phyloP scores from a whole-genome alignment of 2,888 invertebrate genomes.

The Parasteatoda lunata region DNA sequence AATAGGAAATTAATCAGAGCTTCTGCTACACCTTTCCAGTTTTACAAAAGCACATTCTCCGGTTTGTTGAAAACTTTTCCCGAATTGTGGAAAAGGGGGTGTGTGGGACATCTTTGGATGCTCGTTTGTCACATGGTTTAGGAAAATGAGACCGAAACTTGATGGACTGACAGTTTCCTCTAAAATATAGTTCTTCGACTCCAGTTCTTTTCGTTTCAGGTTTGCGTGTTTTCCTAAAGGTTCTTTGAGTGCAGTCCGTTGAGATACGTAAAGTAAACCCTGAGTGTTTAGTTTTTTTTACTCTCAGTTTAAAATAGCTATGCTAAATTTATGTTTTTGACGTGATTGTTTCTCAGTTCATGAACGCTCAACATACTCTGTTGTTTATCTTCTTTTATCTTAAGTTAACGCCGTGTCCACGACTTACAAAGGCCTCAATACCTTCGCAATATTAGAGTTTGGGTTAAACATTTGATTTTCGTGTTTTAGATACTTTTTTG shows the following conservation, averaged over 20 bases:
- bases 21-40: not conserved
- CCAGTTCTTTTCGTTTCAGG: not conserved
- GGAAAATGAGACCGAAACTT: not conserved
- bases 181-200: not conserved
- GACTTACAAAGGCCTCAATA: too few species aligned
- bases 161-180: not conserved
- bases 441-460: too few species aligned
- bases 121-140: slow-evolving; percentile 9
- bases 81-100: not conserved
- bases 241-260: not conserved
- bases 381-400: too few species aligned
- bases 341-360: too few species aligned
- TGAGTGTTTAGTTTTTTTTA: too few species aligned
- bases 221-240: not conserved
- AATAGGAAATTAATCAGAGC: slow-evolving; percentile 25
- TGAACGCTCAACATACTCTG: too few species aligned
- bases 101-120: not conserved
- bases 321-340: too few species aligned
- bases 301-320: too few species aligned
- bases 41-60: not conserved
- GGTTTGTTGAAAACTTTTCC: not conserved
- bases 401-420: too few species aligned
- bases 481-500: too few species aligned
- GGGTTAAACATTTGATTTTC: too few species aligned
- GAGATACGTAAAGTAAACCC: too few species aligned